Evolutionary conservation across 53 echinoderm and acorn worm genomes (phyloP), one percentile per base, ranked within the genome.

Genomic region (Paracentrotus lividus): DNA sequence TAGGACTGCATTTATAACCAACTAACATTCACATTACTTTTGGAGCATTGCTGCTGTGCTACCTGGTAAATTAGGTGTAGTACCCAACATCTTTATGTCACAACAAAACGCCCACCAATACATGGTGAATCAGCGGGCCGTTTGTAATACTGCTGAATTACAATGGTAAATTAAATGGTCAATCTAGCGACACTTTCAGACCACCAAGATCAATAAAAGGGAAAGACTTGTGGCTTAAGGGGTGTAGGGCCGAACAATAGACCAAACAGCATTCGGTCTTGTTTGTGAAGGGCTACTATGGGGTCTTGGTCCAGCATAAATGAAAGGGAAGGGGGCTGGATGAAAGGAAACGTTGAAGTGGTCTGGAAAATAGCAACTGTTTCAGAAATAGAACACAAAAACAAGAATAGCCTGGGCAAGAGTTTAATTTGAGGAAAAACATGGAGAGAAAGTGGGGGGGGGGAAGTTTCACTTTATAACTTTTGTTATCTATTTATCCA

Each of bases 141-240:
- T 47, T 81, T 47, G 81, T 45, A 5, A 26, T n/a, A 26, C 42
- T 86, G 56, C 56, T 32, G 86, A 18, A 54, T 36, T 34, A 86
- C 86, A 86, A 86, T 55, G 32, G 56, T 38, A 54, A 55, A 86
- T 86, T 86, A 55, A 86, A 86, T 55, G 56, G 86, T 53, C 55
- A 86, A 27, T 29, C 31, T 29, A 34, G 54, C n/a, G 32, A 86
- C 56, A 86, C 86, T 86, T 86, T 56, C 56, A 56, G 86, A 86
- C 86, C 86, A 55, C 56, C 86, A 20, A n/a, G 54, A 86, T 86
- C 86, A 86, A 86, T 86, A 86, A 18, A 49, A 49, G 85, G 20
- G 86, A n/a, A 10, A 67, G 81, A 81, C 45, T 44, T 81, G 43
- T 1, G 56, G 6, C 86, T 86, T 54, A 56, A 56, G 20, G 57